Evolutionary conservation across 2,113 vertebrate genomes (phyloP).

Genomic region (Sebastes schlegelii): DNA sequence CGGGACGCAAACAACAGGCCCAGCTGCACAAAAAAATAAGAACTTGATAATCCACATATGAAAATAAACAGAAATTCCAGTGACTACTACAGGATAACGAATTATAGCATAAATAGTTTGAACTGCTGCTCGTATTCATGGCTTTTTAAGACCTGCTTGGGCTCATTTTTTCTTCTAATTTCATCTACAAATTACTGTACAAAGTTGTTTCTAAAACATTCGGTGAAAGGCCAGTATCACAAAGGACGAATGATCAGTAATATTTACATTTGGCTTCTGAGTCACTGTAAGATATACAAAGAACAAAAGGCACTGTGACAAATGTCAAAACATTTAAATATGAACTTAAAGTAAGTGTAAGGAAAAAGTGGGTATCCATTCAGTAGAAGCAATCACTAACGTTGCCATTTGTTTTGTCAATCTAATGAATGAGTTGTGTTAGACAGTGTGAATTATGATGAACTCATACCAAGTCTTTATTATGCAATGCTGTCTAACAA

Average conservation of each 20-base stretch:
- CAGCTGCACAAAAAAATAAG: slow-evolving; percentile 29
- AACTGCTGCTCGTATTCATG: slow-evolving; percentile 67
- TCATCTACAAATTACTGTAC: slow-evolving; percentile 76
- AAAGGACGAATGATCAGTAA: slow-evolving; percentile 45
- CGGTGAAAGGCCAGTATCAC: slow-evolving; percentile 84
- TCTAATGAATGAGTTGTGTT: slow-evolving; percentile 4
- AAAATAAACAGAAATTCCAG: slow-evolving; percentile 71
- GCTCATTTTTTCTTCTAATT: slow-evolving; percentile 46
- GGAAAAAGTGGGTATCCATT: slow-evolving; percentile 12
- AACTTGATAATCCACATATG: slow-evolving; percentile 33
- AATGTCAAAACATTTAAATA: slow-evolving; percentile 61
- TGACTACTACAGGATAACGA: slow-evolving; percentile 68
- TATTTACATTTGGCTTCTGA: slow-evolving; percentile 72
- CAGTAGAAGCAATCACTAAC: neutral
- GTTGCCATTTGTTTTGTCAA: slow-evolving; percentile 16
- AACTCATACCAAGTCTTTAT: neutral
- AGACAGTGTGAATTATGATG: slow-evolving; percentile 24
- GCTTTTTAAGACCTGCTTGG: slow-evolving; percentile 81
- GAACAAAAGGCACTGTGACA: slow-evolving; percentile 77
- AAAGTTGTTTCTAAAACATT: slow-evolving; percentile 61
- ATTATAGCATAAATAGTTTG: slow-evolving; percentile 77
- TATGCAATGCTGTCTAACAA: slow-evolving; percentile 20
- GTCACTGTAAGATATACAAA: slow-evolving; percentile 64
- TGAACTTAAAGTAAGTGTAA: slow-evolving; percentile 21
- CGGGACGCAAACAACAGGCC: slow-evolving; percentile 15